A percentile compares a stretch with the other conserved stretches of the same genome.
phyloP scores from a whole-genome alignment of 2,797 vertebrate species.

The Enteromius thamalakanensis region DNA sequence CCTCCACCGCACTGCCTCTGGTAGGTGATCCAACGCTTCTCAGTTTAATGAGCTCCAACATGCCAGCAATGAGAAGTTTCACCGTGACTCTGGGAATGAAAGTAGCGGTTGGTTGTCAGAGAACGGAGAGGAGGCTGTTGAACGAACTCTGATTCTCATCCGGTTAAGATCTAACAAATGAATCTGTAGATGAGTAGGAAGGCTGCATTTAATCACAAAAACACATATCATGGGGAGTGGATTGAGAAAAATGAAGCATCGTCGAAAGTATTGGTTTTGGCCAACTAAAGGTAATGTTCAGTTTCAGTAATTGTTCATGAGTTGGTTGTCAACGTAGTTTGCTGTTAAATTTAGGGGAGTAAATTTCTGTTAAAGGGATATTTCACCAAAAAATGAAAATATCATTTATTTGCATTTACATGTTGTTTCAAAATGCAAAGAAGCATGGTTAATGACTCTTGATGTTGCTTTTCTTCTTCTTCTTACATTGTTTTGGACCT shows the following conservation, averaged over 20 bases:
- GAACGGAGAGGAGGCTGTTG: conserved; percentile 28
- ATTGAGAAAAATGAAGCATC: conserved; percentile 73
- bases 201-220: conserved; percentile 38
- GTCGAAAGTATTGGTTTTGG: conserved; percentile 83
- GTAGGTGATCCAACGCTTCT: conserved; percentile 65
- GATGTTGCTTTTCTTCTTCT: not conserved
- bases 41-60: conserved; percentile 22
- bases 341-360: not conserved
- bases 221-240: conserved; percentile 63
- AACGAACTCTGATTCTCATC: not conserved
- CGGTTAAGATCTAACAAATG: conserved; percentile 16
- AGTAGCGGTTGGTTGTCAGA: conserved; percentile 4
- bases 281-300: conserved; percentile 74
- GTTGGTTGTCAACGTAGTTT: conserved; percentile 3
- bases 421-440: not conserved
- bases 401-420: not conserved
- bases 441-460: not conserved
- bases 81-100: conserved; percentile 16
- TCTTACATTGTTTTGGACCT: not conserved
- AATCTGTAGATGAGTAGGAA: conserved; percentile 6
- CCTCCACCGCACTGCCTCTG: conserved; percentile 57
- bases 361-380: not conserved
- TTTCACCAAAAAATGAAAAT: not conserved
- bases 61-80: conserved; percentile 30
- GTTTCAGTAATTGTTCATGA: conserved; percentile 72